phyloP scores from a whole-genome alignment of 2,888 invertebrate genomes.

The Phaonia tiefii region DNA sequence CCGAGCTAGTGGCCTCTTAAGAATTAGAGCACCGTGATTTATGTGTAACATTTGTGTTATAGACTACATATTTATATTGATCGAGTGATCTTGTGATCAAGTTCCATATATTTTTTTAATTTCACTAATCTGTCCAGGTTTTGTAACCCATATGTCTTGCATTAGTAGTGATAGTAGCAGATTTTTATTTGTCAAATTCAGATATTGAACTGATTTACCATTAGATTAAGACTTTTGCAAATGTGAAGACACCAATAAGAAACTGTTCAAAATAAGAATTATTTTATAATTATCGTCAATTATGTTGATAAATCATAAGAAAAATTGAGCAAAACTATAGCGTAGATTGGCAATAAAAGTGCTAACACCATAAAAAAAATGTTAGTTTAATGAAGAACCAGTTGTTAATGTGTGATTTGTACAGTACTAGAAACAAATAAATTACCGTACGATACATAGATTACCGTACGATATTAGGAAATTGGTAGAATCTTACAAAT shows the following conservation, averaged over 20 bases:
- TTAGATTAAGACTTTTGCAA: constrained; percentile 29
- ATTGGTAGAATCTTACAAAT: no score
- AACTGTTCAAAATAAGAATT: no score
- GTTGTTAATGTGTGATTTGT: no score
- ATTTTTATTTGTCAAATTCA: constrained; percentile 13
- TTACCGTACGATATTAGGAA: no score
- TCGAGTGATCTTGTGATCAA: constrained; percentile 36
- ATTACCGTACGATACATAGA: no score
- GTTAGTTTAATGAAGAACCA: no score
- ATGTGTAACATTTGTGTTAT: constrained; percentile 23
- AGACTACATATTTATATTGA: not conserved
- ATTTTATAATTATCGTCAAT: no score
- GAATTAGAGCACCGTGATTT: constrained; percentile 14
- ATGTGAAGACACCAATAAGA: constrained; percentile 11
- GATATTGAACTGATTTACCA: constrained; percentile 31
- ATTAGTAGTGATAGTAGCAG: constrained; percentile 24
- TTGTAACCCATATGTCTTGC: not conserved
- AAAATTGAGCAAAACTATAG: no score
- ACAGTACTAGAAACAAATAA: no score
- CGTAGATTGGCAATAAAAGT: no score
- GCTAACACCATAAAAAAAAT: no score
- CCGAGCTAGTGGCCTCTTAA: constrained; percentile 77
- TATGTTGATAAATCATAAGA: constrained; percentile 27
- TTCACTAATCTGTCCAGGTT: no score
- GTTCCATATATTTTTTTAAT: constrained; percentile 27